phyloP scores from a whole-genome alignment of 2,888 invertebrate species.

The Harpagoxenus sublaevis region DNA sequence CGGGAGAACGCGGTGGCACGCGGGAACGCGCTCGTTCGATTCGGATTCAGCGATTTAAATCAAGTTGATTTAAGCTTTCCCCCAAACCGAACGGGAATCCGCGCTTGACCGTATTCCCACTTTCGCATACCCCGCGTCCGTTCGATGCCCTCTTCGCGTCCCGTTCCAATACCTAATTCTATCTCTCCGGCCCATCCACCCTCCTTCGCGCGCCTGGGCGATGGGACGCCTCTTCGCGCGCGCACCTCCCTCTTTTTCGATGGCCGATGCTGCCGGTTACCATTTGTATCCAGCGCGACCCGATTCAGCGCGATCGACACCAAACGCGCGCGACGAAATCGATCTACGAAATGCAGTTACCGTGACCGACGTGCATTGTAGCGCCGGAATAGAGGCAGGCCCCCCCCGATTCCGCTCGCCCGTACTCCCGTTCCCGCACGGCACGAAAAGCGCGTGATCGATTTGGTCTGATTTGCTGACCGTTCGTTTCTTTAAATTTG shows the following conservation, averaged over 20 bases:
- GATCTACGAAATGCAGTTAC: constrained; percentile 61
- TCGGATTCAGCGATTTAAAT: constrained; percentile 80
- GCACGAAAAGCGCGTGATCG: constrained; percentile 60
- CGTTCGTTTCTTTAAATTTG: constrained; percentile 51
- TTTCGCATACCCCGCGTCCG: constrained; percentile 58
- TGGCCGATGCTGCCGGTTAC: constrained; percentile 47
- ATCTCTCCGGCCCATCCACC: constrained; percentile 44
- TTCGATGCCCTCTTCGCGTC: constrained; percentile 6
- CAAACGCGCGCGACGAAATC: constrained; percentile 66
- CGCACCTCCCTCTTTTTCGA: constrained; percentile 35
- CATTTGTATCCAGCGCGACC: constrained; percentile 46
- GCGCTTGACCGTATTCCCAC: constrained; percentile 68
- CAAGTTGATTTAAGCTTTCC: constrained; percentile 82
- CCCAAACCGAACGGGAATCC: constrained; percentile 67
- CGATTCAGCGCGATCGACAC: constrained; percentile 58
- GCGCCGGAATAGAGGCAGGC: constrained; percentile 41
- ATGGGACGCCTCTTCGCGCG: constrained; percentile 30
- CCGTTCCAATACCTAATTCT: constrained; percentile 62
- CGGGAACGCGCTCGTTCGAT: constrained; percentile 65
- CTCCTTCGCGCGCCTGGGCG: constrained; percentile 2
- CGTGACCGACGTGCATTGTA: constrained; percentile 66
- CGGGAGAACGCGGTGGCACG: constrained; percentile 12
- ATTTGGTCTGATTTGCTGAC: constrained; percentile 65
- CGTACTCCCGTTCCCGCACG: constrained; percentile 37
- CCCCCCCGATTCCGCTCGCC: constrained; percentile 61